Evolutionary conservation across 2,797 vertebrate species (phyloP).

Genomic region (Phylloscopus collybita): DNA sequence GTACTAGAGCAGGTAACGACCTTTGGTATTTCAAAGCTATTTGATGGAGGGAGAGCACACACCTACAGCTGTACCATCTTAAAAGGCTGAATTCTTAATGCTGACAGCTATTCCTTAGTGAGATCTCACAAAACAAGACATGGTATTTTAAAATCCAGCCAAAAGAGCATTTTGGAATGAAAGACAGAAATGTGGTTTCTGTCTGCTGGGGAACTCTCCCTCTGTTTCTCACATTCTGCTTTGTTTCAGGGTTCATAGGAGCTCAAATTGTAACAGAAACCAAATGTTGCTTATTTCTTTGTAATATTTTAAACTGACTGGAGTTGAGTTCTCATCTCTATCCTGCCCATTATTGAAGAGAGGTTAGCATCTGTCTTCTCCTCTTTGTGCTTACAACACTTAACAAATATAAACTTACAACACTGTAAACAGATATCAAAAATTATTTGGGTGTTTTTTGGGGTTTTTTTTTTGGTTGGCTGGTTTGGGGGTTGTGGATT

Average conservation of each 20-base stretch:
- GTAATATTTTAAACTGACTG: background rate
- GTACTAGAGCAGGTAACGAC: slow-evolving; percentile 15
- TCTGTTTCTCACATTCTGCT: background rate
- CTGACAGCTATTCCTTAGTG: slow-evolving; percentile 36
- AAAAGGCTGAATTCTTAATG: slow-evolving; percentile 1
- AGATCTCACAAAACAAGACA: background rate
- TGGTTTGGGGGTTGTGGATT: fast-evolving
- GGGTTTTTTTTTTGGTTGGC: background rate
- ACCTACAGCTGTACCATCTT: background rate
- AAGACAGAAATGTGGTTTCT: background rate
- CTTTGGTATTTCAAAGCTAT: slow-evolving; percentile 34
- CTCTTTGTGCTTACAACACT: fast-evolving
- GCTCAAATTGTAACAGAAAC: background rate
- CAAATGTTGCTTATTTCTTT: background rate
- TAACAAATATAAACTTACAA: background rate
- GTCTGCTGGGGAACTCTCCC: background rate
- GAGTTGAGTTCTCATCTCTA: background rate
- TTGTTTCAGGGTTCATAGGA: background rate
- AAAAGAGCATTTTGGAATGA: background rate
- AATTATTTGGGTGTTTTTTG: background rate
- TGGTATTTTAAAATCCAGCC: background rate
- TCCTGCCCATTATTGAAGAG: background rate
- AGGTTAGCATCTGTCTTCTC: background rate
- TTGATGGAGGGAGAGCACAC: background rate
- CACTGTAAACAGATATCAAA: background rate